phyloP scores from a whole-genome alignment of 2,797 vertebrate species.

The Acipenser ruthenus region DNA sequence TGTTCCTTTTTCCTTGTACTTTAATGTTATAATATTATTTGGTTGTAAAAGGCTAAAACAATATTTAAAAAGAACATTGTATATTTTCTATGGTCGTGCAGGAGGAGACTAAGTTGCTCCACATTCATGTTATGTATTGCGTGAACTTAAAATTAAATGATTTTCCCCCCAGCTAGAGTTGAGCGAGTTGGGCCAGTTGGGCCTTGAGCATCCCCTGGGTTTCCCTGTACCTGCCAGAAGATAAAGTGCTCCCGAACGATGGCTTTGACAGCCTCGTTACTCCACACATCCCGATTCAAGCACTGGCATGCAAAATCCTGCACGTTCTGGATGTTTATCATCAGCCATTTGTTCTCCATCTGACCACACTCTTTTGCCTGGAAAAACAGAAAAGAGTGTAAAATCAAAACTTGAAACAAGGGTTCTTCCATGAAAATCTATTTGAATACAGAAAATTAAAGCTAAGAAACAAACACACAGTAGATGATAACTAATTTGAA shows the following conservation, averaged over 20 bases:
- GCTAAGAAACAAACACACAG: slow-evolving; percentile 5
- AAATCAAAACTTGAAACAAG: too few species aligned
- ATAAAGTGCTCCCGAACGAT: slow-evolving; percentile 96
- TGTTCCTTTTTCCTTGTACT: too few species aligned
- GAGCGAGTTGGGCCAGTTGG: too few species aligned
- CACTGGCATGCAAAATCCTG: slow-evolving; percentile 98
- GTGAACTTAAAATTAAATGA: too few species aligned
- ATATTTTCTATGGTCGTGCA: not conserved
- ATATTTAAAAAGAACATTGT: not conserved
- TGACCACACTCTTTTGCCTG: slow-evolving; percentile 96
- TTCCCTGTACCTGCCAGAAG: slow-evolving; percentile 86
- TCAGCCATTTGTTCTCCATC: slow-evolving; percentile 96
- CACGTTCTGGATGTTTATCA: slow-evolving; percentile 99
- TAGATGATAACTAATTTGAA: too few species aligned
- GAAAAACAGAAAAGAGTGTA: slow-evolving; percentile 23
- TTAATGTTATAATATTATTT: too few species aligned
- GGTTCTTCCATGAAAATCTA: too few species aligned
- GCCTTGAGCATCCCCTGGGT: too few species aligned
- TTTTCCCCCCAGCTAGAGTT: too few species aligned
- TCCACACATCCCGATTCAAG: slow-evolving; percentile 95
- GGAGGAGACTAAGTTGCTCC: too few species aligned
- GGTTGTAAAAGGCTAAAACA: not conserved
- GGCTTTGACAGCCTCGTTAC: slow-evolving; percentile 92
- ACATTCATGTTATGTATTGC: too few species aligned
- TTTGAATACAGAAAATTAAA: slow-evolving; percentile 22